phyloP scores from a whole-genome alignment of 2,797 vertebrate genomes.

The Phoebastria nigripes region DNA sequence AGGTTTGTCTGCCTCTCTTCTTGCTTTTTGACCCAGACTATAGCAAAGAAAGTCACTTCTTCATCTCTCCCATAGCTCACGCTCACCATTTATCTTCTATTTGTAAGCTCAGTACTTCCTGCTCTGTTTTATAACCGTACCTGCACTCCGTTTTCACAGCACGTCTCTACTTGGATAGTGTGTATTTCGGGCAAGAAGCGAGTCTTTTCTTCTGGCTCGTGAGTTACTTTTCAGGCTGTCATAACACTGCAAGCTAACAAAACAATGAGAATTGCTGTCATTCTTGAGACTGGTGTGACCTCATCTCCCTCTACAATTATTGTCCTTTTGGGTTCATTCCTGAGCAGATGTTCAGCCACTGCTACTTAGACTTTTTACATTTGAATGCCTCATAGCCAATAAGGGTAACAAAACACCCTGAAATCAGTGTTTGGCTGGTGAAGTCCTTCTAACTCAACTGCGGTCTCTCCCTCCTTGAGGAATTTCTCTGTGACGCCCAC shows the following conservation, averaged over 20 bases:
- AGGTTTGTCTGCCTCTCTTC: not conserved
- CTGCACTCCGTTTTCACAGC: not conserved
- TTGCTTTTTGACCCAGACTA: not conserved
- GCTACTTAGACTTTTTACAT: not conserved
- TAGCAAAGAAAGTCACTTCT: not conserved
- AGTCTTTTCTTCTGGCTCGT: not conserved
- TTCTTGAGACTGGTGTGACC: not conserved
- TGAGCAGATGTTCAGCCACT: not conserved
- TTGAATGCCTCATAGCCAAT: not conserved
- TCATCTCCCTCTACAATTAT: not conserved
- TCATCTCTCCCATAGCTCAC: not conserved
- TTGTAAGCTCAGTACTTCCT: not conserved
- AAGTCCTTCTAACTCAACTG: not conserved
- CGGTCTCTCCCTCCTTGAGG: not conserved
- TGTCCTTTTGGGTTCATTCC: not conserved
- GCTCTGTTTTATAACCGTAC: not conserved
- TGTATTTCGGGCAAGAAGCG: not conserved
- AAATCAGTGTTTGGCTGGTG: not conserved
- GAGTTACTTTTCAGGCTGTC: not conserved
- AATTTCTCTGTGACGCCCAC: not conserved
- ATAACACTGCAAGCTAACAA: not conserved
- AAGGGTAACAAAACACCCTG: not conserved
- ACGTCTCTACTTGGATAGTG: fast-evolving
- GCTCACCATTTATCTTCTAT: not conserved
- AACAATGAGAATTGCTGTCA: not conserved